phyloP scores from a whole-genome alignment of 2,797 vertebrate species.

The Trachurus trachurus region DNA sequence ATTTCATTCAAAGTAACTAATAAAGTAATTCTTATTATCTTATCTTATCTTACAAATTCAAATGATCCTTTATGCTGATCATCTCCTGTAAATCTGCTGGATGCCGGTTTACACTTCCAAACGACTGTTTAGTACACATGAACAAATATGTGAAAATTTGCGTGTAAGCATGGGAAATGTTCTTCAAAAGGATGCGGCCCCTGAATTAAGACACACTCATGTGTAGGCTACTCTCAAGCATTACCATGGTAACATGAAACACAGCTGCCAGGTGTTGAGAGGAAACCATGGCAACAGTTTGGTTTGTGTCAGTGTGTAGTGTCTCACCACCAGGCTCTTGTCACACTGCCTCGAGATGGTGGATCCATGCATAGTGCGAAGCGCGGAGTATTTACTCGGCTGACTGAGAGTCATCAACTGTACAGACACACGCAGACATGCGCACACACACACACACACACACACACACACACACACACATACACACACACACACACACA shows the following conservation, averaged over 20 bases:
- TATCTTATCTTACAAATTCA: no score
- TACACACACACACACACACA: background rate
- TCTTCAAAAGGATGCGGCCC: no score
- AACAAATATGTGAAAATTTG: no score
- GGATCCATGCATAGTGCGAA: constrained; percentile 91
- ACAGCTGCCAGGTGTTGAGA: background rate
- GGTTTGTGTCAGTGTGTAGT: constrained; percentile 7
- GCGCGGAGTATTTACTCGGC: rapidly evolving
- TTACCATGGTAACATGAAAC: constrained; percentile 4
- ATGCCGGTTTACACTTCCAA: no score
- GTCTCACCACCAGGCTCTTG: constrained; percentile 85
- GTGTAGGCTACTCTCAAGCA: background rate
- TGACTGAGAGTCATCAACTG: constrained; percentile 44
- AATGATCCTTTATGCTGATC: no score
- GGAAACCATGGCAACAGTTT: background rate
- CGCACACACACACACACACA: no score
- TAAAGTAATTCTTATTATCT: no score
- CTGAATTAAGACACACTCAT: no score
- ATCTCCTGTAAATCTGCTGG: no score
- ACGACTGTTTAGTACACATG: no score
- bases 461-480: no score
- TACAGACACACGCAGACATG: constrained; percentile 16
- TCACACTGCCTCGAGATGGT: constrained; percentile 89
- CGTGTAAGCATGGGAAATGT: no score
- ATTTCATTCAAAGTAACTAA: background rate